phyloP scores from a whole-genome alignment of 1,140 invertebrate genomes.

The Spodoptera frugiperda region DNA sequence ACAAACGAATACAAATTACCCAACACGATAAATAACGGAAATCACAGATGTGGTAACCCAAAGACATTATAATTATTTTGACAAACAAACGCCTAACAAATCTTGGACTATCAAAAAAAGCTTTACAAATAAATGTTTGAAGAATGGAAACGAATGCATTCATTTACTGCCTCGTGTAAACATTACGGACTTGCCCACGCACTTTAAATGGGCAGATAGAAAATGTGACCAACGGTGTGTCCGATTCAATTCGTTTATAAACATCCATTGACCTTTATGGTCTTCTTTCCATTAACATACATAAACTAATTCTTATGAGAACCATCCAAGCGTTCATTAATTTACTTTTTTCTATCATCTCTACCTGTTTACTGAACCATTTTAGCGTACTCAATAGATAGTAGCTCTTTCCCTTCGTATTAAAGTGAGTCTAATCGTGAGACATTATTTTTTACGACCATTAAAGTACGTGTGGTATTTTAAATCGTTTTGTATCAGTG shows the following conservation, averaged over 20 bases:
- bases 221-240: slow-evolving; percentile 47
- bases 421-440: slow-evolving; percentile 57
- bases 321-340: slow-evolving; percentile 54
- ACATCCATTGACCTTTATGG: slow-evolving; percentile 53
- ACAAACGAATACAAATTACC: slow-evolving; percentile 56
- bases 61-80: slow-evolving; percentile 53
- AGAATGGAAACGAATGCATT: slow-evolving; percentile 50
- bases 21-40: slow-evolving; percentile 53
- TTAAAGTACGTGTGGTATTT: slow-evolving; percentile 63
- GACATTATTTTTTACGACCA: slow-evolving; percentile 53
- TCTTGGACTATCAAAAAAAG: slow-evolving; percentile 52
- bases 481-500: slow-evolving; percentile 47
- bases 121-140: slow-evolving; percentile 51
- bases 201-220: slow-evolving; percentile 53
- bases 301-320: slow-evolving; percentile 56
- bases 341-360: slow-evolving; percentile 53
- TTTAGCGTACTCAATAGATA: slow-evolving; percentile 58
- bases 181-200: slow-evolving; percentile 47
- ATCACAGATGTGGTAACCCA: slow-evolving; percentile 26
- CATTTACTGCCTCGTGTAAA: slow-evolving; percentile 51
- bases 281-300: slow-evolving; percentile 55
- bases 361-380: slow-evolving; percentile 48
- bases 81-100: slow-evolving; percentile 51
- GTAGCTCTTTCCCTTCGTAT: slow-evolving; percentile 54
- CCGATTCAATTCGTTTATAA: slow-evolving; percentile 52